phyloP scores from a whole-genome alignment of 2,888 invertebrate species.

The Mythimna ferrago region DNA sequence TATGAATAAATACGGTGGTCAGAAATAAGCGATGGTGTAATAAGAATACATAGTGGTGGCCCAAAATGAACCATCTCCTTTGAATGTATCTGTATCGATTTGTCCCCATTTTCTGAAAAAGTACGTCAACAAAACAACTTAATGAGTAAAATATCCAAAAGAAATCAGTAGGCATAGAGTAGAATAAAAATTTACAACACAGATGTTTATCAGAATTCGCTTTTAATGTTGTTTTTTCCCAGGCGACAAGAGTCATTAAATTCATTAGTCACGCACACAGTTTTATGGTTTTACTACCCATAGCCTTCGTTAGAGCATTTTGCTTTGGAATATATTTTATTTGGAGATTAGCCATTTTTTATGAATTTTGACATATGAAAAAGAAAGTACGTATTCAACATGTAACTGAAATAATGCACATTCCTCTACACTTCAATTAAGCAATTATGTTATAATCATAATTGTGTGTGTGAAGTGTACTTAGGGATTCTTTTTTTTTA shows the following conservation, averaged over 20 bases:
- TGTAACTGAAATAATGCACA: too few relatives aligned
- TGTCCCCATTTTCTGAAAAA: neutral
- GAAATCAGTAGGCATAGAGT: slow-evolving; percentile 37
- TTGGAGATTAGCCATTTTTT: slow-evolving; percentile 35
- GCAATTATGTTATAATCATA: neutral
- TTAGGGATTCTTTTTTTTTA: too few relatives aligned
- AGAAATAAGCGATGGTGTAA: too few relatives aligned
- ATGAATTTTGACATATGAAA: neutral
- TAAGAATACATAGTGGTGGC: too few relatives aligned
- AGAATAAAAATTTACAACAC: slow-evolving; percentile 49
- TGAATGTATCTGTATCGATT: neutral
- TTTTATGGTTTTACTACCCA: slow-evolving; percentile 45
- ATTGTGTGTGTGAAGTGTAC: too few relatives aligned
- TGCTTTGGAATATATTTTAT: slow-evolving; percentile 41
- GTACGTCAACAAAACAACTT: slow-evolving; percentile 22
- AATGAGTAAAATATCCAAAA: slow-evolving; percentile 32
- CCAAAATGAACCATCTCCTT: neutral
- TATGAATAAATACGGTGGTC: too few relatives aligned
- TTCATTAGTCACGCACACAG: slow-evolving; percentile 58
- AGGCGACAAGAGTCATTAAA: slow-evolving; percentile 60
- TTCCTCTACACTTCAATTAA: too few relatives aligned
- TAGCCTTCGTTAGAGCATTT: slow-evolving; percentile 39
- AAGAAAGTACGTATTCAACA: too few relatives aligned
- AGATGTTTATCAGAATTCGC: slow-evolving; percentile 56
- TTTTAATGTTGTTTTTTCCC: slow-evolving; percentile 58